Evolutionary conservation across 2,888 invertebrate genomes (phyloP).

Genomic region (Chouioia cunea): DNA sequence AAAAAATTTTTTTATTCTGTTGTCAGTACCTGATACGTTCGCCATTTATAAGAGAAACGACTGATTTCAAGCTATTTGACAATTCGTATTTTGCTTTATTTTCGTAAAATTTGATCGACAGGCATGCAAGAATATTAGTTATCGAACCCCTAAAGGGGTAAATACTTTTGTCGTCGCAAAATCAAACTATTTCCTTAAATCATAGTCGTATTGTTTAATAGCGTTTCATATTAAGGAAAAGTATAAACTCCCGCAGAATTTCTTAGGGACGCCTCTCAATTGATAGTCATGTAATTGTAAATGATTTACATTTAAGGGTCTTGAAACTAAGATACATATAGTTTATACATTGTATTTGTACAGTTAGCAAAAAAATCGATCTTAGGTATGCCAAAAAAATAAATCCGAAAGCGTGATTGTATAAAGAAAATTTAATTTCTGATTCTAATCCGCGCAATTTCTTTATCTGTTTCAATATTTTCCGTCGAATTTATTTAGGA

Average conservation of each 20-base stretch:
- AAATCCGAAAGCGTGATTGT: not conserved
- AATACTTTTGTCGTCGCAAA: constrained; percentile 28
- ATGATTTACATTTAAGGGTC: constrained; percentile 10
- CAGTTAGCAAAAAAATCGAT: constrained; percentile 3
- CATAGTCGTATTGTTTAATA: constrained; percentile 43
- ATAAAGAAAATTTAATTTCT: constrained; percentile 11
- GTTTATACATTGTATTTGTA: not conserved
- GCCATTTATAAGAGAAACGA: constrained; percentile 22
- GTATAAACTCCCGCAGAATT: constrained; percentile 30
- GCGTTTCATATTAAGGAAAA: constrained; percentile 49
- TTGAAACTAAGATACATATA: not conserved
- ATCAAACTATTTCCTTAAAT: constrained; percentile 51
- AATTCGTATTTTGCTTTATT: constrained; percentile 3
- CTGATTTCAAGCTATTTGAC: constrained; percentile 27
- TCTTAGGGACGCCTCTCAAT: constrained; percentile 39
- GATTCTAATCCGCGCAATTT: constrained; percentile 5
- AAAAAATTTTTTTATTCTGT: constrained; percentile 32
- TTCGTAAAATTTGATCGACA: not conserved
- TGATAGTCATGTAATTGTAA: constrained; percentile 35
- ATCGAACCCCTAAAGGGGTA: not conserved
- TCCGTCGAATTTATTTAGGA: constrained; percentile 26
- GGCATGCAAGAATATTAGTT: not conserved
- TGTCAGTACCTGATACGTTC: constrained; percentile 1
- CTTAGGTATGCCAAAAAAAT: not conserved
- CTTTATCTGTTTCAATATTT: constrained; percentile 9